Evolutionary conservation across 2,797 vertebrate species (phyloP).

Genomic region (Chromobotia macracanthus): DNA sequence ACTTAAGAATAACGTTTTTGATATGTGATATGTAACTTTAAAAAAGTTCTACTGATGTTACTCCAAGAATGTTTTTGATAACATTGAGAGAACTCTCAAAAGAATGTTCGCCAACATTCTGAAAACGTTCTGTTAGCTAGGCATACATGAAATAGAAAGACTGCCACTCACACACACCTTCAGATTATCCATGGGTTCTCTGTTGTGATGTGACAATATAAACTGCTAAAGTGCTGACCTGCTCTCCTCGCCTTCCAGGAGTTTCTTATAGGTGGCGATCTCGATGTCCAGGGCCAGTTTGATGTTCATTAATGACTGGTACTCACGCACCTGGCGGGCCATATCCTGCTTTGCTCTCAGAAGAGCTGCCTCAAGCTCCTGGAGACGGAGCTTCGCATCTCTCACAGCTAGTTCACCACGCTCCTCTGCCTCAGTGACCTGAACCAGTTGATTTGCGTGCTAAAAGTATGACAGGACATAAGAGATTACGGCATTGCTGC

Average conservation of each 20-base stretch:
- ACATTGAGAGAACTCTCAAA: too few relatives aligned
- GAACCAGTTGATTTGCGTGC: constrained; percentile 67
- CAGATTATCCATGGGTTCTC: too few relatives aligned
- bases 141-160: too few relatives aligned
- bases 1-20: too few relatives aligned
- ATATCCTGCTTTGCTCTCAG: constrained; percentile 90
- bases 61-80: too few relatives aligned
- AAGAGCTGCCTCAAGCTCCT: constrained; percentile 84
- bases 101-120: too few relatives aligned
- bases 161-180: too few relatives aligned
- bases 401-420: constrained; percentile 74
- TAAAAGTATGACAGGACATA: constrained; percentile 45
- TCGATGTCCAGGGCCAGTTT: constrained; percentile 93
- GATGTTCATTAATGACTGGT: constrained; percentile 90
- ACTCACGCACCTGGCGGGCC: constrained; percentile 85
- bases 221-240: constrained; percentile 59
- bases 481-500: neutral
- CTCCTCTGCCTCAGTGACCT: constrained; percentile 72
- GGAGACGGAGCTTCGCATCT: constrained; percentile 81
- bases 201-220: neutral
- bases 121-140: too few relatives aligned
- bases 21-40: too few relatives aligned
- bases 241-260: constrained; percentile 81
- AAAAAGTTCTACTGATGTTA: too few relatives aligned
- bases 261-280: constrained; percentile 82